These are phyloP conservation scores for Pardosa pseudoannulata DNA, from an alignment of 2,888 invertebrate genomes.

Conservation along the genomic window DNA sequence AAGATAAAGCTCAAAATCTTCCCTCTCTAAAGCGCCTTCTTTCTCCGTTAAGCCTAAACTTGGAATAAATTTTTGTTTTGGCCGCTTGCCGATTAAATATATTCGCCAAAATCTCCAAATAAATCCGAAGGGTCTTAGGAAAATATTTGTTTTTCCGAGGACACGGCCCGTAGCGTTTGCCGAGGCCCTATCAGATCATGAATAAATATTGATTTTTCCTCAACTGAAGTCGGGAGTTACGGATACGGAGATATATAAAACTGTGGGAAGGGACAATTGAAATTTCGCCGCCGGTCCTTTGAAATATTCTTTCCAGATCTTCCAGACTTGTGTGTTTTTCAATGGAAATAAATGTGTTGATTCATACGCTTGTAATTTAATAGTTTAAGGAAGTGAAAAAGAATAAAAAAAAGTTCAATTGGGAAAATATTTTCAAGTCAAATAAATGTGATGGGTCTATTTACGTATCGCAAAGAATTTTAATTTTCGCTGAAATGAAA, in stretches of 20 bases:
- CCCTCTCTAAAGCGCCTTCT: too few species aligned
- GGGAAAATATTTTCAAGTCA: too few species aligned
- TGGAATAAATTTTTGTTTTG: constrained; percentile 1
- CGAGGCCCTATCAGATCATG: constrained; percentile 22
- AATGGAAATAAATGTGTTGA: constrained; percentile 3
- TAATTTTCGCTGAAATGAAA: too few species aligned
- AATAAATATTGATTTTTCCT: constrained; percentile 61
- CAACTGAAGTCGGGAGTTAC: not conserved
- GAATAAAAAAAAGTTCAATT: too few species aligned
- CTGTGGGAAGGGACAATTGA: constrained; percentile 3
- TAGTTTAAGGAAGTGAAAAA: not conserved
- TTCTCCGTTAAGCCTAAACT: not conserved
- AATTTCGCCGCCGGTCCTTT: constrained; percentile 3
- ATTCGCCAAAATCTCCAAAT: constrained; percentile 18
- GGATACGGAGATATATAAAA: not conserved
- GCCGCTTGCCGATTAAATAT: constrained; percentile 12
- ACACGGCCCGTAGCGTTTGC: constrained; percentile 33
- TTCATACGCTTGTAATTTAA: not conserved
- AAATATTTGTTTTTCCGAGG: constrained; percentile 61
- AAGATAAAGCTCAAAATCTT: not conserved
- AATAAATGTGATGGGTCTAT: too few species aligned
- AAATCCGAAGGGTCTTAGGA: constrained; percentile 41
- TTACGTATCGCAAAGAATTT: too few species aligned
- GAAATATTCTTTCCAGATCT: not conserved
- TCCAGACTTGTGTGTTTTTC: not conserved